Evolutionary conservation across 2,797 vertebrate species (phyloP), one percentile per base, ranked within the genome.

Genomic region (Sphenodon punctatus): DNA sequence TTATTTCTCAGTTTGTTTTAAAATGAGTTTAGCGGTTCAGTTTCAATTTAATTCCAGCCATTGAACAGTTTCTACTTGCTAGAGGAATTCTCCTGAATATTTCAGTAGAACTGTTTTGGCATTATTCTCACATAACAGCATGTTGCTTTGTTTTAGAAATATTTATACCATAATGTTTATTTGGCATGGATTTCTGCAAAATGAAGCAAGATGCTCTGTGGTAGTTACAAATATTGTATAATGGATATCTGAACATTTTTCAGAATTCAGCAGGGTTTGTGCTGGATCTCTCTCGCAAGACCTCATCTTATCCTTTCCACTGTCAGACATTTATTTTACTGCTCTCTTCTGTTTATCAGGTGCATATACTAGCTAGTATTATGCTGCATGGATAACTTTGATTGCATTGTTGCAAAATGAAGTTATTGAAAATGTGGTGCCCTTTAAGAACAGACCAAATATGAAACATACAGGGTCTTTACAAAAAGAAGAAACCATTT

Each of bases 131-230:
- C 78, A 88, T 88, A 87, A 78, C 81, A 86, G 36, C 61, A 73
- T 77, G 77, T 46, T 85, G 67, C 3, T 0, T 81, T 64, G 61
- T 90, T 89, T 89, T 82, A 88, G 13, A 86, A 86, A 76, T 86
- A 45, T 67, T 67, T 87, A 60, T 79, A 22, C 75, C 87, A 82
- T 49, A 82, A 14, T 88, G 89, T 90, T 89, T 88, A 70, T 85
- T 87, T 91, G 75, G 85, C 9, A 0, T 60, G 80, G 51, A 51
- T 77, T 82, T 88, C 79, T 82, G 38, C 36, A 69, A 77, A 89
- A 46, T 1, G 8, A 90, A 86, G 80, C 80, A 91, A 84, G 75
- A 45, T 59, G 87, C 65, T 78, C 74, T 80, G 19, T 77, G 70
- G 67, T 89, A 82, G 86, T 82, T 87, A 43, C 48, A 86, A 87